These are phyloP conservation scores for Cichladusa arquata DNA, from an alignment of 2,113 vertebrate genomes.

Conservation along the genomic window DNA sequence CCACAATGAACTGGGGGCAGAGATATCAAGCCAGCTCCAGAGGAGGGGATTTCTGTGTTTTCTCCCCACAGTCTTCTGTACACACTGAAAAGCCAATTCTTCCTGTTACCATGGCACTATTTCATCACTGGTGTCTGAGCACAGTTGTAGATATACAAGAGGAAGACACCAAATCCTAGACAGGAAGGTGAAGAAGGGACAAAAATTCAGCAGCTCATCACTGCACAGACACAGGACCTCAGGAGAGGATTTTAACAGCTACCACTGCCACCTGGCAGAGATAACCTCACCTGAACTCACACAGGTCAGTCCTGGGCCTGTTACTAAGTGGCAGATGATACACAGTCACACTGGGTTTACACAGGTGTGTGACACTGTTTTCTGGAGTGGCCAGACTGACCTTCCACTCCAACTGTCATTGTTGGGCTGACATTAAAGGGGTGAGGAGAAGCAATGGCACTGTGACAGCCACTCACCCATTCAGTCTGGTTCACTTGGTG, in stretches of 20 bases:
- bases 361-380: not conserved
- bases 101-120: conserved; percentile 53
- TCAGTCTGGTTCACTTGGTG: not conserved
- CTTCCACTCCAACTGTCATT: not conserved
- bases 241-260: not conserved
- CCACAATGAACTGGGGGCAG: not conserved
- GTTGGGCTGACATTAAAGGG: not conserved
- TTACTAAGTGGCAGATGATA: not conserved
- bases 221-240: not conserved
- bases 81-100: not conserved
- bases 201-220: not conserved
- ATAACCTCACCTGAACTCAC: not conserved
- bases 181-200: conserved; percentile 7
- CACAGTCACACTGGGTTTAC: not conserved
- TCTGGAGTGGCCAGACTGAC: not conserved
- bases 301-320: not conserved
- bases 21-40: not conserved
- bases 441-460: not conserved
- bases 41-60: not conserved
- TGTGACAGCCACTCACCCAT: not conserved
- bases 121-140: conserved; percentile 4
- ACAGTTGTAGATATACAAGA: not conserved
- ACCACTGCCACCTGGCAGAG: not conserved
- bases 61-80: not conserved
- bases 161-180: conserved; percentile 13